A percentile compares a stretch with the other conserved stretches of the same genome.
These are phyloP conservation scores for Crenichthys baileyi DNA, from an alignment of 2,797 vertebrate species.

Conservation along the genomic window DNA sequence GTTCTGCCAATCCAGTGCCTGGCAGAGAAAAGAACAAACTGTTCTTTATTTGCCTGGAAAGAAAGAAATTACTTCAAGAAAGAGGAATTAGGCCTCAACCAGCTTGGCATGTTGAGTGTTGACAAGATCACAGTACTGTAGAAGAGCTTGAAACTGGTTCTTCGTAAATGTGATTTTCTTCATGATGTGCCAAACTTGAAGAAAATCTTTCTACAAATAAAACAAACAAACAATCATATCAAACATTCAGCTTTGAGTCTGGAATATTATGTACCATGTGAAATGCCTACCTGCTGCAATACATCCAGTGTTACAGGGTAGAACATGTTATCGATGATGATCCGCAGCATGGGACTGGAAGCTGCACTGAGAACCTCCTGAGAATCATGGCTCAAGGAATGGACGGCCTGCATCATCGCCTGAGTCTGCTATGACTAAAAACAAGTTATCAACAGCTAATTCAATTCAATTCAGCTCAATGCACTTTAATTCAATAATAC, in stretches of 20 bases:
- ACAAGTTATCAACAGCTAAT: constrained; percentile 12
- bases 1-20: constrained; percentile 98
- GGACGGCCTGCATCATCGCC: constrained; percentile 92
- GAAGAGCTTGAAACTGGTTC: constrained; percentile 98
- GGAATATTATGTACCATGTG: not conserved
- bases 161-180: constrained; percentile 99
- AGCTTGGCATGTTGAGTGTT: constrained; percentile 97
- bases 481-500: too few species aligned
- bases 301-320: constrained; percentile 98
- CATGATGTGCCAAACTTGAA: constrained; percentile 98
- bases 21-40: not conserved
- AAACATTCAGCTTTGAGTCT: not conserved
- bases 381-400: constrained; percentile 89
- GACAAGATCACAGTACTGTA: constrained; percentile 93
- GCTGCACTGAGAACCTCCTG: constrained; percentile 89
- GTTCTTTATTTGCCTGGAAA: not conserved
- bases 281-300: constrained; percentile 88
- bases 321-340: constrained; percentile 99
- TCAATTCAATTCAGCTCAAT: too few species aligned
- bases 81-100: constrained; percentile 73
- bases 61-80: not conserved
- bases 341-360: constrained; percentile 94
- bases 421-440: constrained; percentile 84
- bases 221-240: not conserved
- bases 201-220: constrained; percentile 87